Evolutionary conservation across 2,113 vertebrate species (phyloP), one percentile per base, ranked within the genome.

Genomic region (Halcyon malimbica): DNA sequence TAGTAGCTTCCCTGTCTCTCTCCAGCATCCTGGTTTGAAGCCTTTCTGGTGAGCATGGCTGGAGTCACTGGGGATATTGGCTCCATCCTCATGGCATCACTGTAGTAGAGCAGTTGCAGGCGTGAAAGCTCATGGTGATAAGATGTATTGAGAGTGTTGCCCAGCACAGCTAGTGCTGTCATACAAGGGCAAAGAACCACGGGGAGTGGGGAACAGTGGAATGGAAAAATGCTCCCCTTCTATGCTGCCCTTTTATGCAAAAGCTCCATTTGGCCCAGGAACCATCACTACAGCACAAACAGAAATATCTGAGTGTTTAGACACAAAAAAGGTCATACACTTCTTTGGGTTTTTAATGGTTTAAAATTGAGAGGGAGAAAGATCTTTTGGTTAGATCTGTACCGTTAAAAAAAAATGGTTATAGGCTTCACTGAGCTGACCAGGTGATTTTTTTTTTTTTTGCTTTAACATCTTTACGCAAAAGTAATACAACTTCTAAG

Each of bases 391-490:
- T 24, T 81, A 41, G 42, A 28, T 39, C 24, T 2, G 0, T 68
- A 26, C 13, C 6, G 29, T 29, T 80, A 28, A 57, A 62, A 63
- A 63, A 35, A 10, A 3, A 1, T 53, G 11, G 10, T 67, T 59
- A 8, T 25, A 4, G 20, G 9, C 39, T 14, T 56, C 39, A 37
- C 9, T 31, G 54, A 62, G 50, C 41, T 13, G 76, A 33, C 42
- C 28, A 51, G 6, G 44, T 54, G 63, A 50, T 44, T 67, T 35
- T 35, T 35, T 67, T 35, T 35, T 35, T 33, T 20, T 18, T 33
- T 23, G 18, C n/a, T 75, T 7, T 80, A 20, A 21, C 6, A 2
- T 25, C 2, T 0, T 63, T 16, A 5, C 8, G n/a, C 39, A 31
- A 39, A 69, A 83, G 59, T 8, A 37, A 6, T 25, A 35, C 16